These are phyloP conservation scores for Pyrocephalus nanus DNA, from an alignment of 2,797 vertebrate genomes.

Conservation along the genomic window DNA sequence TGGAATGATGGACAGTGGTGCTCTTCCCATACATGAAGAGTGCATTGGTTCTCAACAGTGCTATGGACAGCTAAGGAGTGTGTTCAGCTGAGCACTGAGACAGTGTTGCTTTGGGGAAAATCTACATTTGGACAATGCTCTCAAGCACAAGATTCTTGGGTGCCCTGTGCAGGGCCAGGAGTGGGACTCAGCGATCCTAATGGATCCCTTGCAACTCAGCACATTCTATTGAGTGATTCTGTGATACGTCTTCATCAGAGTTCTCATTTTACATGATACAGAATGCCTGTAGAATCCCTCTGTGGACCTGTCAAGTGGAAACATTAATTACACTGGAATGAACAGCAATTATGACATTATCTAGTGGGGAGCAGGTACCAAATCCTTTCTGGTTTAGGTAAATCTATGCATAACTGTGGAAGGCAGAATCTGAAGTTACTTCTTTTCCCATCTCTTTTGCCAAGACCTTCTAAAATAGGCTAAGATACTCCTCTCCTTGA, in stretches of 20 bases:
- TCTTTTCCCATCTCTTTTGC: not conserved
- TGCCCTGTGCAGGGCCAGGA: not conserved
- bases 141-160: not conserved
- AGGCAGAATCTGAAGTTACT: not conserved
- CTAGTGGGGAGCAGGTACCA: not conserved
- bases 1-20: not conserved
- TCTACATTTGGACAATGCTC: not conserved
- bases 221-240: not conserved
- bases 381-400: not conserved
- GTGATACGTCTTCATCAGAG: not conserved
- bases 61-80: not conserved
- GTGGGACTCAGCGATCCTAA: not conserved
- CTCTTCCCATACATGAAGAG: not conserved
- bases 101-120: not conserved
- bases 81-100: rapidly evolving
- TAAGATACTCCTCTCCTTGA: not conserved
- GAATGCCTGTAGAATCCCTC: not conserved
- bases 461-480: not conserved
- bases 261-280: not conserved
- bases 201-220: not conserved
- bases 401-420: not conserved
- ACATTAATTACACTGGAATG: not conserved
- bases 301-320: not conserved
- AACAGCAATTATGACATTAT: not conserved
- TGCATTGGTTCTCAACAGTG: not conserved